phyloP scores from a whole-genome alignment of 2,797 vertebrate species.

The Gobio occitaniae region DNA sequence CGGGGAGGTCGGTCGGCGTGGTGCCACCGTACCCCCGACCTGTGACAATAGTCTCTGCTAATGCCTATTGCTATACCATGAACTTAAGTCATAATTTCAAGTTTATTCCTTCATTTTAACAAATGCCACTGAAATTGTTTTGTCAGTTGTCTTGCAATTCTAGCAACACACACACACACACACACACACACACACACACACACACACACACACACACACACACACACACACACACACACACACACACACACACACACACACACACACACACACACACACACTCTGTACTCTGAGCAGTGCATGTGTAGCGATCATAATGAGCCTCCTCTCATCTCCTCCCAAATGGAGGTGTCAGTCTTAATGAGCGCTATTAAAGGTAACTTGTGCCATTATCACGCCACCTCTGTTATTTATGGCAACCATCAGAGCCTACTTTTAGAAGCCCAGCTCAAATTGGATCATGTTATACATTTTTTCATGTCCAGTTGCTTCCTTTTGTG shows the following conservation, averaged over 20 bases:
- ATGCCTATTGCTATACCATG: background rate
- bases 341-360: conserved; percentile 70
- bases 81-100: background rate
- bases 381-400: conserved; percentile 70
- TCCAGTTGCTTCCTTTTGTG: conserved; percentile 64
- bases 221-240: background rate
- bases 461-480: conserved; percentile 64
- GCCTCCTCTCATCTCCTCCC: conserved; percentile 66
- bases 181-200: background rate
- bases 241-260: background rate
- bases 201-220: background rate
- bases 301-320: conserved; percentile 61
- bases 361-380: conserved; percentile 79
- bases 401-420: conserved; percentile 77
- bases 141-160: background rate
- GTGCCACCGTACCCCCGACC: no score
- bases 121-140: background rate
- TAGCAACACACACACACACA: background rate
- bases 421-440: conserved; percentile 72
- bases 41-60: background rate
- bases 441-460: conserved; percentile 65
- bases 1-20: no score
- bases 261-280: background rate
- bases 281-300: conserved; percentile 17
- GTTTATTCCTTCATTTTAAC: background rate